Evolutionary conservation across 2,888 invertebrate genomes (phyloP).

Genomic region (Thereva unica): DNA sequence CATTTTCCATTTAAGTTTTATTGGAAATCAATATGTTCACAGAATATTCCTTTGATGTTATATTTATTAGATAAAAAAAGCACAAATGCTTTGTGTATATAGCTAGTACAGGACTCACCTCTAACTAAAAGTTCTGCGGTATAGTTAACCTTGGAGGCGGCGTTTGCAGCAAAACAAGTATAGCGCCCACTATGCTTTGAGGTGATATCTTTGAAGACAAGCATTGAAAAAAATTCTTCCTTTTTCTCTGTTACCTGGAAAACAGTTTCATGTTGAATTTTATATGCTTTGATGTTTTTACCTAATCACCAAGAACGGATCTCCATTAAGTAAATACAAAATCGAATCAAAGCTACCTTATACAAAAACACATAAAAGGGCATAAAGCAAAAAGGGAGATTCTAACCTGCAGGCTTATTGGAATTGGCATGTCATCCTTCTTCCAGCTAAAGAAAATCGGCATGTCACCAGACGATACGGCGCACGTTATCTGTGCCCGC

Average conservation of each 20-base stretch:
- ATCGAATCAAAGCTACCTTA: too few relatives aligned
- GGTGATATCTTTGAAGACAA: constrained; percentile 72
- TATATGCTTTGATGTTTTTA: background rate
- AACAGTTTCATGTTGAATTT: constrained; percentile 26
- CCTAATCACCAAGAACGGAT: background rate
- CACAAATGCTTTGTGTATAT: too few relatives aligned
- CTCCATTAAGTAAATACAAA: too few relatives aligned
- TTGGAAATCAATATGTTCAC: background rate
- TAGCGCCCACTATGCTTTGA: constrained; percentile 72
- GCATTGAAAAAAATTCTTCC: constrained; percentile 71
- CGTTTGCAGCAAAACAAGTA: constrained; percentile 73
- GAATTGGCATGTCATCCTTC: constrained; percentile 68
- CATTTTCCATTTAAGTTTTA: background rate
- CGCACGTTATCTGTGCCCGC: constrained; percentile 75
- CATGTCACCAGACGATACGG: constrained; percentile 67
- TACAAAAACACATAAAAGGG: too few relatives aligned
- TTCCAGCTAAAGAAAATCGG: constrained; percentile 74
- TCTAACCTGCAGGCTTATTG: constrained; percentile 66
- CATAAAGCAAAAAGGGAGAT: background rate
- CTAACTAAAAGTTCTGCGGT: constrained; percentile 70
- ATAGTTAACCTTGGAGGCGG: constrained; percentile 70
- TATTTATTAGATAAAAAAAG: background rate
- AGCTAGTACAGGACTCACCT: constrained; percentile 60
- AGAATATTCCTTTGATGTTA: background rate
- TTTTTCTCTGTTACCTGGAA: constrained; percentile 68